Evolutionary conservation across 2,113 vertebrate genomes (phyloP), one percentile per base, ranked within the genome.

Genomic region (Mohoua ochrocephala): DNA sequence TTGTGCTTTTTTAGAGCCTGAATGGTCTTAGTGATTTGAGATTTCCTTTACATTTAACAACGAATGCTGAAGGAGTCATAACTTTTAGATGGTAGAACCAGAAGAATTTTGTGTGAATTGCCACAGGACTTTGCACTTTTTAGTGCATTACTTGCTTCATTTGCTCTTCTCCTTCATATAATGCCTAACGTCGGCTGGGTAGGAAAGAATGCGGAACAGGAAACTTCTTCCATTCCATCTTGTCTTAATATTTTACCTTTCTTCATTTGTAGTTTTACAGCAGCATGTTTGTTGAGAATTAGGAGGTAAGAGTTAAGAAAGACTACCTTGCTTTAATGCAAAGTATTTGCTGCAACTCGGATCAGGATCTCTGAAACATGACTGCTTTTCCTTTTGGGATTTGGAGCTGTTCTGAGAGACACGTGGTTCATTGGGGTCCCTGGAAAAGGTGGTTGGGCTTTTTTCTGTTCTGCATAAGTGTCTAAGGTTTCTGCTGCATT

Each of bases 71-170:
- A 88, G 53, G 47, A 93, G 64, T 49, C 1, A 61, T 59, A 92
- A 69, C 52, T 86, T 73, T 27, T 31, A 74, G 80, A 33, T 1
- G 6, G 56, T 49, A 69, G 52, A 76, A 80, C 11, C 27, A 65
- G 65, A 41, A 84, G 64, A 76, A 45, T 70, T 53, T 53, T 45
- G 54, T 45, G 74, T 87, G 74, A 69, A 83, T 57, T 89, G 52
- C 84, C 44, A 44, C 21, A 78, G 81, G 49, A 94, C 65, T 92
- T 83, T 18, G 27, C 49, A 54, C 47, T 87, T 82, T 19, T 84
- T 94, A 65, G 89, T 89, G 54, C n/a, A 73, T 89, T 93, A 52
- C 21, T 92, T 91, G 57, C 81, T 89, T 93, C 49, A 44, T 89
- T 95, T 95, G 50, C 44, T 89, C 56, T 83, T 77, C 10, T 61